phyloP scores from a whole-genome alignment of 2,888 invertebrate genomes.

The Vandiemenella viatica region DNA sequence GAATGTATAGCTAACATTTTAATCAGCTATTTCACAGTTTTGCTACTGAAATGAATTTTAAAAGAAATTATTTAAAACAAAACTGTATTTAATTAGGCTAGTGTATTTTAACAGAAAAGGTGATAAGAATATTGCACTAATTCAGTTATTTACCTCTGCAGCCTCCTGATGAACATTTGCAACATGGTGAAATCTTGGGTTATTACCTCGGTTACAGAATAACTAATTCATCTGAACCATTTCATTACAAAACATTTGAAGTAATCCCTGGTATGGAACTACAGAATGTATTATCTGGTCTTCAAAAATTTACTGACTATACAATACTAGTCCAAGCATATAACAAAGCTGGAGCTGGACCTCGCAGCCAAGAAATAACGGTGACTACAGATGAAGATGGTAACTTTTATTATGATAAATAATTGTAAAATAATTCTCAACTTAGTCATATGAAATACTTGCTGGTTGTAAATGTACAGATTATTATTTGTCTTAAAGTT shows the following conservation, averaged over 20 bases:
- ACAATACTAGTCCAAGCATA: conserved; percentile 20
- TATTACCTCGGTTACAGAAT: conserved; percentile 28
- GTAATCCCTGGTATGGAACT: conserved; percentile 10
- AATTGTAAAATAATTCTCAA: too few species aligned
- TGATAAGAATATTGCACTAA: too few species aligned
- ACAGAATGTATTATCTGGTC: conserved; percentile 24
- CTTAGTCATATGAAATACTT: too few species aligned
- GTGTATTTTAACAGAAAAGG: too few species aligned
- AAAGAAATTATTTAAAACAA: too few species aligned
- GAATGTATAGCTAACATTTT: too few species aligned
- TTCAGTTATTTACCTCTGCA: conserved; percentile 14
- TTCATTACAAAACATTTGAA: conserved; percentile 10
- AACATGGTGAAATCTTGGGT: conserved; percentile 28
- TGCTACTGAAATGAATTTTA: too few species aligned
- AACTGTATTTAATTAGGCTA: too few species aligned
- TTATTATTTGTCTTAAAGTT: too few species aligned
- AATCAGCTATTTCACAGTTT: too few species aligned
- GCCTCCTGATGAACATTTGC: conserved; percentile 24
- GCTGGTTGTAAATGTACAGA: too few species aligned
- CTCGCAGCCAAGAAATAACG: conserved; percentile 17
- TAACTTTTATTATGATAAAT: too few species aligned
- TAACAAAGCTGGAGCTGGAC: conserved; percentile 21
- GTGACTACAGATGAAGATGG: conserved; percentile 21
- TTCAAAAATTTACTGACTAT: conserved; percentile 36
- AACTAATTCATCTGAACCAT: conserved; percentile 12